Evolutionary conservation across 2,888 invertebrate genomes (phyloP).

Genomic region (Stenurella melanura): DNA sequence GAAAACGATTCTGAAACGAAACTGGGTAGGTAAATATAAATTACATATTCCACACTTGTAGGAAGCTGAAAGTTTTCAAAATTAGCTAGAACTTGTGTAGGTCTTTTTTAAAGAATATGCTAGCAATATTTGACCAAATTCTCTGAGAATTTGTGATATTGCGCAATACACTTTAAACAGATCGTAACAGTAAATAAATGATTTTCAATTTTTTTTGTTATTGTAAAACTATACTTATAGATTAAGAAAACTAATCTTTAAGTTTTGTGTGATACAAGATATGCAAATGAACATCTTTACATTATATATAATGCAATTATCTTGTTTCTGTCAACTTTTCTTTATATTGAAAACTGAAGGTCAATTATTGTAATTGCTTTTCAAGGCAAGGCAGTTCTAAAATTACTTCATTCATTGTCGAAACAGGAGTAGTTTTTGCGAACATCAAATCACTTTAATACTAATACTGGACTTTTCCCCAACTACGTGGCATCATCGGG

Average conservation of each 20-base stretch:
- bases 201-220: no score
- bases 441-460: no score
- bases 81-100: not conserved
- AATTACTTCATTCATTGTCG: no score
- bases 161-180: not conserved
- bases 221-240: no score
- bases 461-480: no score
- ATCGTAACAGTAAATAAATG: not conserved
- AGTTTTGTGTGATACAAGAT: not conserved
- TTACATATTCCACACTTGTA: not conserved
- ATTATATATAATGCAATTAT: not conserved
- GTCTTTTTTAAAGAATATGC: no score
- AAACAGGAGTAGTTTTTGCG: no score
- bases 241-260: not conserved
- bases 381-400: not conserved
- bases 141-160: not conserved
- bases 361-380: not conserved
- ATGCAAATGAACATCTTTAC: not conserved
- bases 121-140: no score
- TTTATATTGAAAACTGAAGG: not conserved
- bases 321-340: not conserved
- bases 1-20: constrained; percentile 39
- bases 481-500: no score
- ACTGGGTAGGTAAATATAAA: constrained; percentile 43
- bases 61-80: not conserved